Evolutionary conservation across 2,888 invertebrate species (phyloP).

Genomic region (Drosophila merina): DNA sequence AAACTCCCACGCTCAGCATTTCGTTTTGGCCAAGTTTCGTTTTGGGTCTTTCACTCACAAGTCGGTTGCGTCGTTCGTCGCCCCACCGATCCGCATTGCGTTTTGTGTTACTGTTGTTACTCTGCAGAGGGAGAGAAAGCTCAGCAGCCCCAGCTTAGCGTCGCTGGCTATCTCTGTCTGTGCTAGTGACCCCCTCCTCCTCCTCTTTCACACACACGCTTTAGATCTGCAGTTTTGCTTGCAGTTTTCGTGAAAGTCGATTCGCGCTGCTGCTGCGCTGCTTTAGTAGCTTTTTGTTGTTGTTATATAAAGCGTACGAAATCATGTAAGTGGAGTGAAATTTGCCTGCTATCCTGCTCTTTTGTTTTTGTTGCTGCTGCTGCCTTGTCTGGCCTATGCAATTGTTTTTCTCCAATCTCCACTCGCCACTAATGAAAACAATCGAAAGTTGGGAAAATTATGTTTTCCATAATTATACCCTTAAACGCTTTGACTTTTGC

Average conservation of each 20-base stretch:
- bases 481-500: slow-evolving; percentile 30
- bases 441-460: slow-evolving; percentile 50
- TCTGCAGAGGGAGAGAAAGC: slow-evolving; percentile 71
- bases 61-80: slow-evolving; percentile 48
- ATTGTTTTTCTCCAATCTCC: slow-evolving; percentile 32
- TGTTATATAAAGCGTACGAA: slow-evolving; percentile 74
- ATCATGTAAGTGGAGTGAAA: slow-evolving; percentile 79
- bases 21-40: slow-evolving; percentile 42
- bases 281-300: slow-evolving; percentile 23
- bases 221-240: slow-evolving; percentile 67
- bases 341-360: slow-evolving; percentile 49
- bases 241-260: slow-evolving; percentile 77
- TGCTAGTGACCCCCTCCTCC: background rate
- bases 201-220: slow-evolving; percentile 15
- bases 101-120: slow-evolving; percentile 9
- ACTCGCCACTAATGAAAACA: slow-evolving; percentile 39
- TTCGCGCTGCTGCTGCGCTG: slow-evolving; percentile 11
- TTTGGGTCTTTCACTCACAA: slow-evolving; percentile 52
- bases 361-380: slow-evolving; percentile 16
- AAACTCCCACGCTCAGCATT: slow-evolving; percentile 78
- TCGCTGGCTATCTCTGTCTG: slow-evolving; percentile 23
- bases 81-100: slow-evolving; percentile 40
- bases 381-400: slow-evolving; percentile 41
- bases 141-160: slow-evolving; percentile 33
- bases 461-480: slow-evolving; percentile 39